Conservation (phyloP, 2,113 vertebrate species). For the Lagopus leucura region DNA sequence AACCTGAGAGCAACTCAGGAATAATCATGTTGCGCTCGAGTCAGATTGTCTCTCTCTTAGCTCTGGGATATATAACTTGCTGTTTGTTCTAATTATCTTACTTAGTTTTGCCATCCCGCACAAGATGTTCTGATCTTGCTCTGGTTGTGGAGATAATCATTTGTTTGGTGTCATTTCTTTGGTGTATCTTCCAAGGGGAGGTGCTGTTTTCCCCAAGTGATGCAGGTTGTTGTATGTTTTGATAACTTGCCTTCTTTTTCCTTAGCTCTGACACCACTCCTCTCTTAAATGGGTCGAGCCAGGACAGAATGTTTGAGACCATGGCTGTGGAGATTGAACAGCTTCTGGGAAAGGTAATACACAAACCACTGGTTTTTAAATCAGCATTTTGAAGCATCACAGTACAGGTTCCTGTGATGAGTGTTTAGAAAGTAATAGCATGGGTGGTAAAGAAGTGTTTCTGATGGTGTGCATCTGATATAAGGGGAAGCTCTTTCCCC, state of each 20-base stretch:
- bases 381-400: fast-evolving
- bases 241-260: constrained; percentile 27
- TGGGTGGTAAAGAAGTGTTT: background rate
- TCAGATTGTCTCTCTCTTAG: background rate
- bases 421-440: fast-evolving
- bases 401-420: fast-evolving
- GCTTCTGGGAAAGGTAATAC: constrained; percentile 91
- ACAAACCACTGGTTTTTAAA: background rate
- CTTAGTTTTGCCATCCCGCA: background rate
- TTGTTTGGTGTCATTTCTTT: background rate
- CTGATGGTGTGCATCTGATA: fast-evolving
- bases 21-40: background rate
- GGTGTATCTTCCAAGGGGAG: background rate
- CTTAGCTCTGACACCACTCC: constrained; percentile 95
- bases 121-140: background rate
- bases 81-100: fast-evolving
- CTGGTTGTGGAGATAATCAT: background rate
- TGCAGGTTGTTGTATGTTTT: background rate
- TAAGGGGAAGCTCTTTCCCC: background rate
- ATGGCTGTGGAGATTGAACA: constrained; percentile 99
- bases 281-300: constrained; percentile 94
- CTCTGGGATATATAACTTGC: background rate
- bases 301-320: constrained; percentile 99
- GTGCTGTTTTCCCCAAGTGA: background rate
- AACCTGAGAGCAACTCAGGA: background rate